Percentiles rank a stretch among this genome's conserved stretches.
Evolutionary conservation across 2,113 vertebrate genomes (phyloP).

Genomic region (Neofelis nebulosa): DNA sequence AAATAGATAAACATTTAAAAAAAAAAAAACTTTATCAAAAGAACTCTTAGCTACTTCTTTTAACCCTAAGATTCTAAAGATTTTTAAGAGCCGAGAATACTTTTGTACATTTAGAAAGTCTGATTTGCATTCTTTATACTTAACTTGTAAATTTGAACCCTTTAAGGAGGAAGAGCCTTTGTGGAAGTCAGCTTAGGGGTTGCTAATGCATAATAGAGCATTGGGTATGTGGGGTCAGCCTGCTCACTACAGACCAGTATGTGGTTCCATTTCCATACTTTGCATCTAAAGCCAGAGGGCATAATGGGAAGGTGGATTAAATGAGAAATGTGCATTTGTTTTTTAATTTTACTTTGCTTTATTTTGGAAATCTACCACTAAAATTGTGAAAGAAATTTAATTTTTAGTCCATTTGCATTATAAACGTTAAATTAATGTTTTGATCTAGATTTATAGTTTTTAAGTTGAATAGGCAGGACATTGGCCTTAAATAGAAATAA

Average conservation of each 20-base stretch:
- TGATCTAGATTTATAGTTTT: constrained; percentile 25
- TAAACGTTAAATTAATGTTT: background rate
- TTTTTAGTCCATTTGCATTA: background rate
- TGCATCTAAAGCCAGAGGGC: background rate
- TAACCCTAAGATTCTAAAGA: background rate
- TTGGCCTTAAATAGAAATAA: background rate
- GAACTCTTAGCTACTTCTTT: background rate
- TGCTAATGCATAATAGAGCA: fast-evolving
- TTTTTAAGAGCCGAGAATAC: background rate
- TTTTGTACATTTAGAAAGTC: background rate
- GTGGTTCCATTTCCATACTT: background rate
- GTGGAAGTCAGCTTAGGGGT: background rate
- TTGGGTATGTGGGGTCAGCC: background rate
- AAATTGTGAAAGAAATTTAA: background rate
- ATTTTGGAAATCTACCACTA: background rate
- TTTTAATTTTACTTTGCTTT: background rate
- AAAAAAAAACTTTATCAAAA: background rate
- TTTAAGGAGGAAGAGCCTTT: background rate
- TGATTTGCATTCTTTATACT: constrained; percentile 22
- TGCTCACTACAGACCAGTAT: background rate
- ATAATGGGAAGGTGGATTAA: background rate
- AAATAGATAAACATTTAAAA: no score
- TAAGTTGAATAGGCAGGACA: background rate
- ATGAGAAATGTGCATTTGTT: background rate
- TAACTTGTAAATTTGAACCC: background rate